A percentile compares a stretch with the other conserved stretches of the same genome.
Conservation (phyloP, 2,113 vertebrate species). For the Saimiri boliviensis region DNA sequence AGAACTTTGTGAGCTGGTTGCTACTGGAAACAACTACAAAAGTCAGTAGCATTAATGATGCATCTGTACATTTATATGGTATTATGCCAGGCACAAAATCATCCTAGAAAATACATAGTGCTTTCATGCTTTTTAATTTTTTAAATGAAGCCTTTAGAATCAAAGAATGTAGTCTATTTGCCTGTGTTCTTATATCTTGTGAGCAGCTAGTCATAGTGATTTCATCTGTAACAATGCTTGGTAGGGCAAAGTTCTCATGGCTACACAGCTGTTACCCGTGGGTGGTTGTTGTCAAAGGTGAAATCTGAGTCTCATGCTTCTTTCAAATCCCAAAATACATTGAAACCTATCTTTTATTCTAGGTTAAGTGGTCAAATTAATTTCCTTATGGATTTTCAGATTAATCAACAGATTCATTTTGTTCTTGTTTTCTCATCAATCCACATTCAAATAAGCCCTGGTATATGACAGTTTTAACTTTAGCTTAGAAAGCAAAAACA, state of each 20-base stretch:
- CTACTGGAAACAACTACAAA: background rate
- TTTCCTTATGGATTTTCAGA: background rate
- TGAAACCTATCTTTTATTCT: background rate
- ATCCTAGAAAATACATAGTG: background rate
- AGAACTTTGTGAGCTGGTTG: background rate
- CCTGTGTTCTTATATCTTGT: background rate
- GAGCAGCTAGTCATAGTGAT: background rate
- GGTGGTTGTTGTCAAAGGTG: background rate
- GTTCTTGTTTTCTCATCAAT: background rate
- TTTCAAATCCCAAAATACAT: background rate
- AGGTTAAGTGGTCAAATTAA: background rate
- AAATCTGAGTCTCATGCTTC: background rate
- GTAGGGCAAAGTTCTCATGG: fast-evolving
- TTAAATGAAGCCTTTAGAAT: background rate
- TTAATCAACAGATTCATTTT: background rate
- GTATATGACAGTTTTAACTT: background rate
- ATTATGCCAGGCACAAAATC: background rate
- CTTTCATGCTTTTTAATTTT: background rate
- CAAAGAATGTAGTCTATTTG: background rate
- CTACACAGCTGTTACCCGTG: background rate
- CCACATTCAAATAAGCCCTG: background rate
- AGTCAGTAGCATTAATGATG: background rate
- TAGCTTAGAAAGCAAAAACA: background rate
- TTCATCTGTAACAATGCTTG: background rate
- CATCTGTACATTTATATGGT: background rate